Evolutionary conservation across 1,140 invertebrate genomes (phyloP), one percentile per base, ranked within the genome.

Genomic region (Zaprionus ornatus): DNA sequence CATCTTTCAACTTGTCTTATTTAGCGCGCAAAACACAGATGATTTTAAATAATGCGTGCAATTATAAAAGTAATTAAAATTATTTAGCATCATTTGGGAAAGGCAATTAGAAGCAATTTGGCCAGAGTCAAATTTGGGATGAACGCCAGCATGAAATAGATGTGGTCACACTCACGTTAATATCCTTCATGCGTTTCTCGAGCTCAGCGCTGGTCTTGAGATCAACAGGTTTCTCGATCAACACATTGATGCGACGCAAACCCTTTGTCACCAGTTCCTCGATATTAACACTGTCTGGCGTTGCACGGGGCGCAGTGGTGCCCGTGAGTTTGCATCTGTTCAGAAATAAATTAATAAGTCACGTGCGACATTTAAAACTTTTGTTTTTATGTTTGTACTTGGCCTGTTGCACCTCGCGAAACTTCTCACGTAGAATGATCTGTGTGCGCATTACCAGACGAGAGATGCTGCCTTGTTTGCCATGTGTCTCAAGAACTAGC

Each of bases 401-500:
- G 29, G 92, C 79, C 59, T 92, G 88, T 54, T 93, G 91, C 17
- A 93, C 87, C 54, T 93, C 90, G 7, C 85, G 88, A 35, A 92
- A 93, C 70, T 92, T 91, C 50, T 93, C 92, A 3, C 92, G 72
- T 5, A 93, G 50, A n/a, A 91, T 82, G 1, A 88, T 92, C 67
- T 93, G 92, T 1, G 88, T 87, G 21, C 83, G 74, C 85, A 93
- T 91, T 1, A 93, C 91, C 3, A 87, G 63, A 0, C 85, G 88
- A 0, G 92, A 92, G 3, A 93, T 79, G 69, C 80, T 82, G 17
- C 87, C 87, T 59, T 90, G 88, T 56, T 82, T 92, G 17, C 92
- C 92, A 68, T 95, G 95, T 2, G 95, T 94, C 64, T 94, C 94
- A 77, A 96, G 93, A 1, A 97, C 95, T 35, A 97, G 92, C 50